Evolutionary conservation across 2,113 vertebrate species (phyloP).

Genomic region (Ornithorhynchus anatinus): DNA sequence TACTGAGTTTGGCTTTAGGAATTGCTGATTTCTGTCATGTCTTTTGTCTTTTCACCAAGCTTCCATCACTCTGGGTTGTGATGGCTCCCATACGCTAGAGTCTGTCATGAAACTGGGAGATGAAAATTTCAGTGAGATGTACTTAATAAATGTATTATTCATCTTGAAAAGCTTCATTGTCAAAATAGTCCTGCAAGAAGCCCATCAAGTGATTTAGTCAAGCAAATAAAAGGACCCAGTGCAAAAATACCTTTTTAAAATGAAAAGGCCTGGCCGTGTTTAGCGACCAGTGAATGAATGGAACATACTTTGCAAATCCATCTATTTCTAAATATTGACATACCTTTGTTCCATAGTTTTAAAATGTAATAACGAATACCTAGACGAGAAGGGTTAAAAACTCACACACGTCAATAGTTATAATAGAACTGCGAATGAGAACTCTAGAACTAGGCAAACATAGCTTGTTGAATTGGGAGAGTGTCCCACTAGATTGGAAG

Average conservation of each 20-base stretch:
- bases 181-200: neutral
- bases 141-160: neutral
- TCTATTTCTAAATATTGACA: too few relatives aligned
- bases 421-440: too few relatives aligned
- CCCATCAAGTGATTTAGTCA: neutral
- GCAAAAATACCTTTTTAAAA: neutral
- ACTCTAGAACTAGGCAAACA: too few relatives aligned
- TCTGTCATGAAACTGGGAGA: neutral
- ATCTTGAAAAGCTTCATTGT: neutral
- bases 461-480: too few relatives aligned
- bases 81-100: neutral
- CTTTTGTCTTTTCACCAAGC: neutral
- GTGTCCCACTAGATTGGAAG: too few relatives aligned
- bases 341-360: too few relatives aligned
- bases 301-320: too few relatives aligned
- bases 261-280: neutral
- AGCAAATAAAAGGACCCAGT: neutral
- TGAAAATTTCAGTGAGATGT: neutral
- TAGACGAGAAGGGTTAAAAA: too few relatives aligned
- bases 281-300: neutral
- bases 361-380: too few relatives aligned
- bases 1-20: neutral
- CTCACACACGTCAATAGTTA: too few relatives aligned
- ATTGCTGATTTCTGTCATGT: neutral
- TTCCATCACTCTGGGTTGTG: neutral